Base-by-base conservation (phyloP, 2,113 vertebrate genomes). In the Rhodinocichla rosea region DNA sequence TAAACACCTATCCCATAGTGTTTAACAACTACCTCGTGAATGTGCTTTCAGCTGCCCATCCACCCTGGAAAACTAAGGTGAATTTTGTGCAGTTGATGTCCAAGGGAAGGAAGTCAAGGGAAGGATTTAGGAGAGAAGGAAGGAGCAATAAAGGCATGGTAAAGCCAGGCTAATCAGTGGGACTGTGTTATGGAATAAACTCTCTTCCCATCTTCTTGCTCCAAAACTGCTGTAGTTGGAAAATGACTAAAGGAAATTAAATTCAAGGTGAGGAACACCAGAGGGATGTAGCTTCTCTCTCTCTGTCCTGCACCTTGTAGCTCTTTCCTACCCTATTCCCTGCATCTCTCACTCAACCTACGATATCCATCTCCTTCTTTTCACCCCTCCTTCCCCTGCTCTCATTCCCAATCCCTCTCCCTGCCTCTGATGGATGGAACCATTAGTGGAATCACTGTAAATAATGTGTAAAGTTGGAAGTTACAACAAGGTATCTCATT, bases 401-500 rank as follows among this genome's bases (percentile, higher is more conserved):
- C 62, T 70, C 50, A 0, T 87, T 56, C 67, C 20, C 53, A 64
- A 0, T 80, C 80, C 63, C 87, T 95, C 50, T 95, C 85, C 89
- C 90, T 96, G 81, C 89, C 88, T 97, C 97, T 98, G 98, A 98
- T 97, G 98, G 98, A 98, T 98, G 97, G 97, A 97, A 98, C 98
- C 97, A 98, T 98, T 98, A 98, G 97, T 90, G 90, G 97, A 98
- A 98, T 98, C 97, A 98, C 97, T 98, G 98, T 98, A 98, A 98
- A 98, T 98, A 98, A 98, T 97, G 95, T 97, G 96, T 95, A 97
- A 96, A 98, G 97, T 98, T 97, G 97, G 96, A 98, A 98, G 97
- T 97, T 98, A 98, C 98, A 98, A 98, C 98, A 98, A 97, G 98
- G 98, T 98, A 98, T 98, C 98, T 98, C 98, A 98, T 98, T 98